Percentiles rank a stretch among this genome's conserved stretches.
Evolutionary conservation across 2,888 invertebrate genomes (phyloP).

Genomic region (Panorpa germanica): DNA sequence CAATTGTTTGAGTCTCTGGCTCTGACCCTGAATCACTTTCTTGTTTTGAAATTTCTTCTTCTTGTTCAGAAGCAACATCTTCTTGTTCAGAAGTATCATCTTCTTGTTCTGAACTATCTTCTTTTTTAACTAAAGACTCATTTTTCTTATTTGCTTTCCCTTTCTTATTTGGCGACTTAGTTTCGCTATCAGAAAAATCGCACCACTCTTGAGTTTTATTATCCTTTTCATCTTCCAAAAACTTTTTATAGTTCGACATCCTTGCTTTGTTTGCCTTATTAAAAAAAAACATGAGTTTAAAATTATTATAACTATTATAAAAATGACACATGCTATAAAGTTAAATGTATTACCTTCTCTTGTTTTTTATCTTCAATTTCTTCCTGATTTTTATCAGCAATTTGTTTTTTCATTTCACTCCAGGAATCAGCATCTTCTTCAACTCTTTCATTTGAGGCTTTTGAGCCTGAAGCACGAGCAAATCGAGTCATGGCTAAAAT

Average conservation of each 20-base stretch:
- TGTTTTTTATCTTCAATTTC: slow-evolving; percentile 14
- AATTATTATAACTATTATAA: slow-evolving; percentile 18
- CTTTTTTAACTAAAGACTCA: slow-evolving; percentile 15
- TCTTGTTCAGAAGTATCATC: slow-evolving; percentile 10
- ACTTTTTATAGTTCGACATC: slow-evolving; percentile 32
- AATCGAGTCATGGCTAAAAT: slow-evolving; percentile 70
- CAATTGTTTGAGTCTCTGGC: slow-evolving; percentile 9
- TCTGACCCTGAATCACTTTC: slow-evolving; percentile 6
- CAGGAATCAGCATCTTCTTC: slow-evolving; percentile 55
- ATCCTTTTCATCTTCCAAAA: slow-evolving; percentile 28
- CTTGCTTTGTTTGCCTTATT: no score
- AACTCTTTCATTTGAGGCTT: slow-evolving; percentile 47
- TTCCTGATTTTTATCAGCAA: no score
- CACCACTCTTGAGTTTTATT: slow-evolving; percentile 32
- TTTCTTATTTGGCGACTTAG: slow-evolving; percentile 11
- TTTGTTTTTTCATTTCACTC: slow-evolving; percentile 50
- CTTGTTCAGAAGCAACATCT: slow-evolving; percentile 9
- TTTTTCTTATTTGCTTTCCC: slow-evolving; percentile 19
- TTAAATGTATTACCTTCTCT: slow-evolving; percentile 14
- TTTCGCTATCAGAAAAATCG: slow-evolving; percentile 25
- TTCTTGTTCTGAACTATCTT: slow-evolving; percentile 11
- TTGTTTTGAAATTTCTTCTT: slow-evolving; percentile 8
- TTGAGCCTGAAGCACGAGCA: slow-evolving; percentile 55
- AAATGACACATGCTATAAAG: slow-evolving; percentile 20
- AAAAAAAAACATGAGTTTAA: no score